These are phyloP conservation scores for Hydrozoanthus tunicans DNA, from an alignment of 64 coral and sea anemone species.

Conservation along the genomic window DNA sequence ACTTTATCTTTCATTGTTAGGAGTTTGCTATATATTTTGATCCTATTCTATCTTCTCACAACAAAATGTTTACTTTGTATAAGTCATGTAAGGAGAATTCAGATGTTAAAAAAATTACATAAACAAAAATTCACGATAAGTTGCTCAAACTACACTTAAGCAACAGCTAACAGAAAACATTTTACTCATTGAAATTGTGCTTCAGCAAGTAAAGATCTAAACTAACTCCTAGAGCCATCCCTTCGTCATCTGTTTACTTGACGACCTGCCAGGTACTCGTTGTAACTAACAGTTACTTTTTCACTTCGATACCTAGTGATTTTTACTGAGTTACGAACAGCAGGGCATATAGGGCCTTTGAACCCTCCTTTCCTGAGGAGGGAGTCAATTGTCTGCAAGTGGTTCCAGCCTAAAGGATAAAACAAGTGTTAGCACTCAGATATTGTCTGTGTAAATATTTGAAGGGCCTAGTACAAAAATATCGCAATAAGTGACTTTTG, in stretches of 20 bases:
- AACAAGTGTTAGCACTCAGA: not conserved
- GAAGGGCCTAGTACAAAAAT: not conserved
- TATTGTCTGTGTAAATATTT: not conserved
- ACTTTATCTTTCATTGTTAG: no score
- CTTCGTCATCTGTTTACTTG: slow-evolving; percentile 48
- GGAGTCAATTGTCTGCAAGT: slow-evolving; percentile 96
- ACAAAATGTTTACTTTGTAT: no score
- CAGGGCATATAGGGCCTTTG: slow-evolving; percentile 89
- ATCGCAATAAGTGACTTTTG: no score
- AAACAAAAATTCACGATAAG: not conserved
- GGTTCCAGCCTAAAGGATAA: slow-evolving; percentile 81
- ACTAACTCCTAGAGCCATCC: slow-evolving; percentile 53
- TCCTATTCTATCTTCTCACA: no score
- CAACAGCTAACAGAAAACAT: not conserved
- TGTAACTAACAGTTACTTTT: slow-evolving; percentile 96
- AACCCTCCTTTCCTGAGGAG: slow-evolving; percentile 90
- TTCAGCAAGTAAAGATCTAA: slow-evolving; percentile 31
- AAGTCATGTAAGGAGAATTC: not conserved
- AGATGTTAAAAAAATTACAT: not conserved
- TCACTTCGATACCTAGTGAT: slow-evolving; percentile 98
- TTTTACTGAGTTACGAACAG: slow-evolving; percentile 90
- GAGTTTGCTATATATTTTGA: no score
- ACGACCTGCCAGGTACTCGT: slow-evolving; percentile 77
- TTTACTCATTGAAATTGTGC: slow-evolving; percentile 20
- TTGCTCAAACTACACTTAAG: no score